Base-by-base conservation (phyloP, 1,140 invertebrate species). In the Phortica variegata region DNA sequence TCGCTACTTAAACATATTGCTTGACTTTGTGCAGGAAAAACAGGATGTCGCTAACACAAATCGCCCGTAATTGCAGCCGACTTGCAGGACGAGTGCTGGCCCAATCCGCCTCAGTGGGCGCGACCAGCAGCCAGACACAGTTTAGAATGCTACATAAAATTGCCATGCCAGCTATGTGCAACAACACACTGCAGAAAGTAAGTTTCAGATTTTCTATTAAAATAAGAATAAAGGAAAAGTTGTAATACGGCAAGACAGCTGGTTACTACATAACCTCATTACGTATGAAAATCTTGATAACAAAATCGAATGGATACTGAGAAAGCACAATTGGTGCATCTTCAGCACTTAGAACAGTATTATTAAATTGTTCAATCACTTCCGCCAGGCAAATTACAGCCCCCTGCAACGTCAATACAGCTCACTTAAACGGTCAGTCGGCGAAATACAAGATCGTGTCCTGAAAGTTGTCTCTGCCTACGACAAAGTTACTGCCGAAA, bases 381-480 rank as follows among this genome's bases (percentile, higher is more conserved):
- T 15, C 3, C 16, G 33, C 33, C 10, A 5, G 4, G 12, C 7
- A 4, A 33, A 38, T 38, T 37, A 8, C 15, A 43, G 49, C 32
- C 36, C 33, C 37, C 9, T 60, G 37, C 70, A n/a, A 51, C 21
- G 54, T 45, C 42, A 57, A 52, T 48, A 71, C 58, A 26, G 56
- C 33, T 47, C 49, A 8, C 45, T 49, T 18, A 79, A 79, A 56
- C 68, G 61, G 40, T 76, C 77, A 47, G 61, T 77, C 51, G 70
- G 81, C 56, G 80, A 88, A 69, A 83, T 91, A 56, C 77, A 85
- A 74, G 80, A 85, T 36, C 83, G 88, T 61, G 87, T 91, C 29
- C 76, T 91, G 56, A 87, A 87, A 83, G 86, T 90, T 55, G 83
- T 88, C 74, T 79, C 82, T 52, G 81, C 84, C 52, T 91, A 87